A percentile compares a stretch with the other conserved stretches of the same genome.
Conservation (phyloP, 2,113 vertebrate genomes). For the Tricholaema leucomelas region DNA sequence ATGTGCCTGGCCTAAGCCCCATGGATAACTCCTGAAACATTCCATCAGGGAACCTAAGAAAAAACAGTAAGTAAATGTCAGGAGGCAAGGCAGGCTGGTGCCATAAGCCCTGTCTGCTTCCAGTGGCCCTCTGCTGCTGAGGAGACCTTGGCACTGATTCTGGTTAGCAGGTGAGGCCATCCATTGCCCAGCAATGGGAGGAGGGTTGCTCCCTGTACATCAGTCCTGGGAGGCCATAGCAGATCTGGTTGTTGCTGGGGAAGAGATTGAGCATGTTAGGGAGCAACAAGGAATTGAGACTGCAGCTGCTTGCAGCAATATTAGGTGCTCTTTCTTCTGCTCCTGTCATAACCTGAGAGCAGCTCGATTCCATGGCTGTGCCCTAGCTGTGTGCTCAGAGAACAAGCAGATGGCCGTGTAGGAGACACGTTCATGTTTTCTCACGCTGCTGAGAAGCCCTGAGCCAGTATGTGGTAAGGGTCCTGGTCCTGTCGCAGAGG, state of each 20-base stretch:
- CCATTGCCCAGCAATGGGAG: neutral
- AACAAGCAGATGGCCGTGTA: neutral
- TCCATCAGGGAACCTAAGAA: neutral
- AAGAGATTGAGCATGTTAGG: neutral
- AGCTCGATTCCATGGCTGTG: neutral
- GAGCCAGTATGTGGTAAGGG: neutral
- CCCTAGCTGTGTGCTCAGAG: neutral
- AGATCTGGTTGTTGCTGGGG: neutral
- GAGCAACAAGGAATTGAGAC: neutral
- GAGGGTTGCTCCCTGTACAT: neutral
- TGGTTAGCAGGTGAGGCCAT: neutral
- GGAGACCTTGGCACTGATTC: neutral
- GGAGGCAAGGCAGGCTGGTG: neutral
- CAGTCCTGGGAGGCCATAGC: neutral
- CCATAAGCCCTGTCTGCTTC: neutral
- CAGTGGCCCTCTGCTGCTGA: neutral
- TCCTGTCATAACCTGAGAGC: neutral
- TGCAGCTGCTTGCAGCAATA: neutral
- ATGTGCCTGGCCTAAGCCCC: neutral
- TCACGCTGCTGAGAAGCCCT: neutral
- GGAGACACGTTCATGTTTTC: neutral
- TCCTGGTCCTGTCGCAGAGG: neutral
- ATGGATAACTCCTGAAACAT: neutral
- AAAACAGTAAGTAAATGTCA: neutral
- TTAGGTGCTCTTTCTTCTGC: neutral